Conservation (phyloP, 2,113 vertebrate genomes). For the Steatornis caripensis region DNA sequence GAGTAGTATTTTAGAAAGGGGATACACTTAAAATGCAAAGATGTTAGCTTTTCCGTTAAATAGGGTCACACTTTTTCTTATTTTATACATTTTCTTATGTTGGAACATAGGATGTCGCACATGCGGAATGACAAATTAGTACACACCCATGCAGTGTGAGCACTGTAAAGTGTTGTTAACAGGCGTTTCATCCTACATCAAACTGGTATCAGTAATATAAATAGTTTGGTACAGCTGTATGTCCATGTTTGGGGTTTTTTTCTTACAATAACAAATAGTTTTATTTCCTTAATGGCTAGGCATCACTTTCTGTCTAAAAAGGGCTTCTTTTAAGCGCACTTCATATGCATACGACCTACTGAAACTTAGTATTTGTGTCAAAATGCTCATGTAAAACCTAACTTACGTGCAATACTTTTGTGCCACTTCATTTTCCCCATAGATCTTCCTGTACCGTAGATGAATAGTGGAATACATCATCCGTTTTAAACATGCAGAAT, state of each 20-base stretch:
- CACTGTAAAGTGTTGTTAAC: neutral
- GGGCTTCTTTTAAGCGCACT: neutral
- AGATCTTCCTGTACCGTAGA: neutral
- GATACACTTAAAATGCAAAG: neutral
- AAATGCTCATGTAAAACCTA: neutral
- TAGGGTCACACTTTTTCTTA: neutral
- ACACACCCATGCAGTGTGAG: neutral
- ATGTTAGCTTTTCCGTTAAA: neutral
- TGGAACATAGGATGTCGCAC: neutral
- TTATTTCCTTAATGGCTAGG: neutral
- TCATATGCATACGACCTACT: fast-evolving
- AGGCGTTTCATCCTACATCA: neutral
- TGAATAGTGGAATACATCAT: neutral
- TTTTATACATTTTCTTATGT: fast-evolving
- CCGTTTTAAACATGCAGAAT: neutral
- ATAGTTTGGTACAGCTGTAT: neutral
- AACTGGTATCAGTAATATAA: neutral
- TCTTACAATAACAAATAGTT: neutral
- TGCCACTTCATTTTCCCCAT: neutral
- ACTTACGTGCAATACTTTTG: neutral
- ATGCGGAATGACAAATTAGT: neutral
- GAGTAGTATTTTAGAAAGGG: neutral
- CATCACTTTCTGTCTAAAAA: neutral
- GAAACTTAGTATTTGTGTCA: neutral
- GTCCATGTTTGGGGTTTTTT: fast-evolving